Conservation (phyloP, 1,140 invertebrate genomes). For the Geopemphigus sp. region DNA sequence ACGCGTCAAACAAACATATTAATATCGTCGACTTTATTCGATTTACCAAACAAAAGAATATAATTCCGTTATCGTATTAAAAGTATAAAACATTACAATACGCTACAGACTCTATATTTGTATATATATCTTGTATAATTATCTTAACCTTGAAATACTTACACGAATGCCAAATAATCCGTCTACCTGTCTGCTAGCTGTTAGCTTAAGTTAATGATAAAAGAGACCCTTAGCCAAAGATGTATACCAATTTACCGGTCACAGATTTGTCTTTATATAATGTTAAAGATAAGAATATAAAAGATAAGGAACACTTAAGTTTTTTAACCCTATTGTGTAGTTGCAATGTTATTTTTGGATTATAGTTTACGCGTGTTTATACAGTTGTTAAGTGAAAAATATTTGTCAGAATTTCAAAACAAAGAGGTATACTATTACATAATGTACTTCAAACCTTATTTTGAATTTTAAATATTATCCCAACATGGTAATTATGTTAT, state of each 20-base stretch:
- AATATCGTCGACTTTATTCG: neutral
- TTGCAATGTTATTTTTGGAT: slow-evolving; percentile 36
- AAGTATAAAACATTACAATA: neutral
- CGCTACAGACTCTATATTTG: neutral
- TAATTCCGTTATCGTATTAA: neutral
- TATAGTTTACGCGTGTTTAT: slow-evolving; percentile 17
- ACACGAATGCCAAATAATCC: slow-evolving; percentile 21
- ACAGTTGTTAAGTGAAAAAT: slow-evolving; percentile 10
- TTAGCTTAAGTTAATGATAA: neutral
- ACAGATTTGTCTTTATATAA: neutral
- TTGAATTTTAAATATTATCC: neutral
- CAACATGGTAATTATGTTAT: neutral
- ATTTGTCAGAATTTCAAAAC: slow-evolving; percentile 21
- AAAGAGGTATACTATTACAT: neutral
- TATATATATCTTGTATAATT: neutral
- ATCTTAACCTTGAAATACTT: slow-evolving; percentile 18
- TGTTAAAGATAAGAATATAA: neutral
- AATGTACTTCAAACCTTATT: neutral
- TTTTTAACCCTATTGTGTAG: neutral
- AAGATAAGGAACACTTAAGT: neutral
- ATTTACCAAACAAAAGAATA: neutral
- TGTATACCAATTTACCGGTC: neutral
- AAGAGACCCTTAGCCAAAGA: slow-evolving; percentile 1
- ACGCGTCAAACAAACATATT: neutral
- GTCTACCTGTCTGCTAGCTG: neutral